Conservation (phyloP, 2,888 invertebrate species). For the Cistogaster globosa region DNA sequence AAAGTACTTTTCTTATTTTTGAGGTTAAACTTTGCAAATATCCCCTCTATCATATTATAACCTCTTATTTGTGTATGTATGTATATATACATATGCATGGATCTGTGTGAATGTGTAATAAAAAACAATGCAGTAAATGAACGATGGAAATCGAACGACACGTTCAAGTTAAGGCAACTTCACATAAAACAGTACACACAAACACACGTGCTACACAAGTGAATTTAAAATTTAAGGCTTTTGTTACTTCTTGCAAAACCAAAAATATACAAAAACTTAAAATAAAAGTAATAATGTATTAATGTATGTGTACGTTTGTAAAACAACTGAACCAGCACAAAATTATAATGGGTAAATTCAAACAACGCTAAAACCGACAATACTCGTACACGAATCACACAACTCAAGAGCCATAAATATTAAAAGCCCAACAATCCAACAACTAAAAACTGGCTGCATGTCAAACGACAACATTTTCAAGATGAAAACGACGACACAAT, state of each 20-base stretch:
- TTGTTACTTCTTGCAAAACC: slow-evolving; percentile 32
- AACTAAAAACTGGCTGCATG: slow-evolving; percentile 56
- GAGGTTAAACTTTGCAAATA: background rate
- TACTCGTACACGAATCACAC: slow-evolving; percentile 4
- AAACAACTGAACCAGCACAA: slow-evolving; percentile 48
- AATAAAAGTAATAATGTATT: slow-evolving; percentile 13
- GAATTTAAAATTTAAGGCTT: slow-evolving; percentile 40
- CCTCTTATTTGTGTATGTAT: background rate
- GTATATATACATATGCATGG: background rate
- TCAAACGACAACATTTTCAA: slow-evolving; percentile 57
- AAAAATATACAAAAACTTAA: slow-evolving; percentile 7
- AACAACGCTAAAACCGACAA: slow-evolving; percentile 29
- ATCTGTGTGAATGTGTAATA: background rate
- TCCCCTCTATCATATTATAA: background rate
- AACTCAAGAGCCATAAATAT: slow-evolving; percentile 63
- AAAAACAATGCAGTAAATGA: slow-evolving; percentile 47
- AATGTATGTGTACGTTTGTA: slow-evolving; percentile 23
- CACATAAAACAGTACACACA: background rate
- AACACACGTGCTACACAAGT: slow-evolving; percentile 11
- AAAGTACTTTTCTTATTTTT: background rate
- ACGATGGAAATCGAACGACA: slow-evolving; percentile 34
- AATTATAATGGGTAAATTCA: slow-evolving; percentile 26
- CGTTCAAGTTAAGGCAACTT: slow-evolving; percentile 36
- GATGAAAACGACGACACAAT: slow-evolving; percentile 58
- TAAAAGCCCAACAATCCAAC: slow-evolving; percentile 63